Conservation (phyloP, 2,888 invertebrate species). For the Drosophila barbarae region DNA sequence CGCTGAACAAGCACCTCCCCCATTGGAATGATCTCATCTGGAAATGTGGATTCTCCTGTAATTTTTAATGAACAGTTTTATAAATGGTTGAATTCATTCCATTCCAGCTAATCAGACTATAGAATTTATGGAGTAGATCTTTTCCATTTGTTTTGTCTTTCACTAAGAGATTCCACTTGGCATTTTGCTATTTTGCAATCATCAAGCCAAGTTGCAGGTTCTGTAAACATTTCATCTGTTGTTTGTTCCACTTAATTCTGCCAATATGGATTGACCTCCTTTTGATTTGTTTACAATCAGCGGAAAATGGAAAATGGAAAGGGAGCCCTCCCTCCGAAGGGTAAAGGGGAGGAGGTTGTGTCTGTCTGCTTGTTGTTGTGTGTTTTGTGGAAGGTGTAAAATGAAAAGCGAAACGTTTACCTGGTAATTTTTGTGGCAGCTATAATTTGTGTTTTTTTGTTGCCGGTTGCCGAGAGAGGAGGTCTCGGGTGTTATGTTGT, state of each 20-base stretch:
- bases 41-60: background rate
- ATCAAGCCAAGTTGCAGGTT: slow-evolving; percentile 33
- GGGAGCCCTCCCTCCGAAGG: background rate
- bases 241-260: slow-evolving; percentile 32
- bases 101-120: slow-evolving; percentile 2
- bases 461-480: background rate
- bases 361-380: slow-evolving; percentile 26
- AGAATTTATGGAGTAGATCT: slow-evolving; percentile 9
- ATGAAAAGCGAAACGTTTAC: slow-evolving; percentile 65
- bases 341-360: slow-evolving; percentile 7
- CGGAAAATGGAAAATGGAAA: slow-evolving; percentile 16
- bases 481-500: background rate
- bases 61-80: slow-evolving; percentile 27
- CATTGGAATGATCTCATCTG: slow-evolving; percentile 20
- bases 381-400: slow-evolving; percentile 63
- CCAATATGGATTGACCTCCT: slow-evolving; percentile 67
- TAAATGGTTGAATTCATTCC: slow-evolving; percentile 22
- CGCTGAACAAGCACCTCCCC: slow-evolving; percentile 11
- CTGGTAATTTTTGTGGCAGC: slow-evolving; percentile 31
- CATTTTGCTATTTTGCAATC: slow-evolving; percentile 59
- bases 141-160: background rate
- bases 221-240: slow-evolving; percentile 22
- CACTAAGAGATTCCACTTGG: slow-evolving; percentile 11
- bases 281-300: slow-evolving; percentile 65
- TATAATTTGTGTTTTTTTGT: slow-evolving; percentile 10